These are phyloP conservation scores for Linurgus olivaceus DNA, from an alignment of 2,797 vertebrate genomes.

Conservation along the genomic window DNA sequence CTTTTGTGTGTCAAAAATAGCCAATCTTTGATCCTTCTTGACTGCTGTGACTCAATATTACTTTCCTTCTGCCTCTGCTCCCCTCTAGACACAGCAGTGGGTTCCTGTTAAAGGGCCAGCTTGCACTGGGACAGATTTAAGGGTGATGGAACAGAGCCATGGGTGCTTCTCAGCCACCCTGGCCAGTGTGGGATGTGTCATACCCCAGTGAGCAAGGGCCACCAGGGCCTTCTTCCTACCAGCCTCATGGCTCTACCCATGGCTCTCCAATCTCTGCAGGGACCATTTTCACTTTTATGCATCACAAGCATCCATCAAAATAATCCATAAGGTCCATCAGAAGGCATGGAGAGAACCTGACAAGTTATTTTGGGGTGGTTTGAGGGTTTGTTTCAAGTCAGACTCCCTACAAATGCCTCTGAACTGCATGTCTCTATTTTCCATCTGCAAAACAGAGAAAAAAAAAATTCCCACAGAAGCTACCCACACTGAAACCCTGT, in stretches of 20 bases:
- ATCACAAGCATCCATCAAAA: background rate
- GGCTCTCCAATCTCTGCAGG: background rate
- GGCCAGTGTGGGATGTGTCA: background rate
- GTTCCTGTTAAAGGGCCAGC: background rate
- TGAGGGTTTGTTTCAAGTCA: background rate
- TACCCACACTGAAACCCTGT: background rate
- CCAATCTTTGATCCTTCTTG: background rate
- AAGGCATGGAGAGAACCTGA: background rate
- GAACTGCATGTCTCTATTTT: background rate
- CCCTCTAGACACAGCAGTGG: background rate
- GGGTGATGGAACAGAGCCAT: background rate
- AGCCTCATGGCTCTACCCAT: background rate
- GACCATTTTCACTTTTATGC: background rate
- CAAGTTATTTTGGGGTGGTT: fast-evolving
- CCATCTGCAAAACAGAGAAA: background rate
- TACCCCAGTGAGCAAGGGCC: fast-evolving
- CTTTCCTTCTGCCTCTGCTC: background rate
- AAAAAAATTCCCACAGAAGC: background rate
- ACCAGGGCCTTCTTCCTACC: background rate
- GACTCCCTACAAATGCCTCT: background rate
- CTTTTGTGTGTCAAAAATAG: constrained; percentile 1
- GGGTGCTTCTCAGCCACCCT: background rate
- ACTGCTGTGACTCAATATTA: background rate
- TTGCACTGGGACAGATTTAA: background rate
- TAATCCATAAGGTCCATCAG: background rate